These are phyloP conservation scores for Pecten maximus DNA, from an alignment of 2,888 invertebrate species.

Conservation along the genomic window DNA sequence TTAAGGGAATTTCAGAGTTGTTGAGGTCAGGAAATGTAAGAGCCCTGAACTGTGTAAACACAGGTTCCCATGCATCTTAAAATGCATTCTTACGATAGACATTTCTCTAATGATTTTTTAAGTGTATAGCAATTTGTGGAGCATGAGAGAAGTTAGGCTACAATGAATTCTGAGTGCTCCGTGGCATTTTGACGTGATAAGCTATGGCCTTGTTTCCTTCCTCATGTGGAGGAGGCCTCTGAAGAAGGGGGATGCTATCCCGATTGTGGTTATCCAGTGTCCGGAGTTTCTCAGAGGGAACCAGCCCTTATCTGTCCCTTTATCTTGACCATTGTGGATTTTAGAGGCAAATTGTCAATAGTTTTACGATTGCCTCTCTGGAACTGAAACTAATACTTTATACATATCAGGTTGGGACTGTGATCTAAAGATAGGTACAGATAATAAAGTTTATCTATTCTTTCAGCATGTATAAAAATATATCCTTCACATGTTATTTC, in stretches of 20 bases:
- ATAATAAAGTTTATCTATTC: background rate
- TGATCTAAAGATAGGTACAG: background rate
- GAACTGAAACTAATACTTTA: constrained; percentile 5
- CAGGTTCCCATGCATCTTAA: constrained; percentile 5
- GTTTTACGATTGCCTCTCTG: background rate
- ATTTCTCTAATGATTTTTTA: background rate
- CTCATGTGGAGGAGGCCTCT: constrained; percentile 1
- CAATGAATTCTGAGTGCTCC: background rate
- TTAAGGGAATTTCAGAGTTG: background rate
- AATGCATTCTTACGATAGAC: constrained; percentile 7
- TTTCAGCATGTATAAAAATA: background rate
- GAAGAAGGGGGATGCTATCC: background rate
- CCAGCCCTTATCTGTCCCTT: background rate
- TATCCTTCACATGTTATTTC: background rate
- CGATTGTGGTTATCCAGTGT: background rate
- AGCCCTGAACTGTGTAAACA: background rate
- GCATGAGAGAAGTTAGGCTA: background rate
- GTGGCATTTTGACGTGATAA: constrained; percentile 31
- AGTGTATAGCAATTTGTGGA: constrained; percentile 6
- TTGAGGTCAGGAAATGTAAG: background rate
- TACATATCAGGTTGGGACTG: background rate
- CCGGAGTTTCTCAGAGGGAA: background rate
- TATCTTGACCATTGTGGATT: constrained; percentile 35
- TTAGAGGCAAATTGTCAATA: background rate
- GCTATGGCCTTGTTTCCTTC: background rate